These are phyloP conservation scores for Pseudobourletiella spinata DNA, from an alignment of 1,140 invertebrate genomes.

Conservation along the genomic window DNA sequence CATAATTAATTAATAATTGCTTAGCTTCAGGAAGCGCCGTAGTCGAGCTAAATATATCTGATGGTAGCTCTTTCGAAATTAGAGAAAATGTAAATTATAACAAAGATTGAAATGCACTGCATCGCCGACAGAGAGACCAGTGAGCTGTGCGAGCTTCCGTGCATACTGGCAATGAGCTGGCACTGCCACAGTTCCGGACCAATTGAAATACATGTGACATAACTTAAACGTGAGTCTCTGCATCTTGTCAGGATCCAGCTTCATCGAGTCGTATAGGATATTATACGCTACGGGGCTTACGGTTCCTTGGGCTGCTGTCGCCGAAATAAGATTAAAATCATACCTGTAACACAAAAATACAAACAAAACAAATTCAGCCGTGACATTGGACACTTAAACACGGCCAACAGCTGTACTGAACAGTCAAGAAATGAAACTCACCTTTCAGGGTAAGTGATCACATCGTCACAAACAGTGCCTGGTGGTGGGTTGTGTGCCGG, in stretches of 20 bases:
- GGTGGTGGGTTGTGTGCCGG: constrained; percentile 47
- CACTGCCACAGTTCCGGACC: constrained; percentile 50
- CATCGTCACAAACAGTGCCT: constrained; percentile 50
- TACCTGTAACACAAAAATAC: constrained; percentile 51
- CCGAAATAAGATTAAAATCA: constrained; percentile 73
- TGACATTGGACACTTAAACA: too few species aligned
- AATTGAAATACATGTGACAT: constrained; percentile 77
- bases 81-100: too few species aligned
- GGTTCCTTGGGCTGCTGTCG: constrained; percentile 65
- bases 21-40: too few species aligned
- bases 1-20: too few species aligned
- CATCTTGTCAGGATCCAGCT: constrained; percentile 54
- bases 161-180: constrained; percentile 80
- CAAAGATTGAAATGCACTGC: too few species aligned
- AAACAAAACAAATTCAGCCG: too few species aligned
- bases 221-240: constrained; percentile 71
- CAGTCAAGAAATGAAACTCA: constrained; percentile 33
- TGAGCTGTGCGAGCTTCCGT: constrained; percentile 73
- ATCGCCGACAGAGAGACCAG: too few species aligned
- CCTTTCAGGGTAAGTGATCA: constrained; percentile 48
- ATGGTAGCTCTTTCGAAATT: too few species aligned
- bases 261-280: constrained; percentile 57
- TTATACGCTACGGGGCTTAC: constrained; percentile 74
- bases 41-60: too few species aligned
- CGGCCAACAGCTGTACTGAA: too few species aligned